These are phyloP conservation scores for Orchesella cincta DNA, from an alignment of 1,140 invertebrate species.

Conservation along the genomic window DNA sequence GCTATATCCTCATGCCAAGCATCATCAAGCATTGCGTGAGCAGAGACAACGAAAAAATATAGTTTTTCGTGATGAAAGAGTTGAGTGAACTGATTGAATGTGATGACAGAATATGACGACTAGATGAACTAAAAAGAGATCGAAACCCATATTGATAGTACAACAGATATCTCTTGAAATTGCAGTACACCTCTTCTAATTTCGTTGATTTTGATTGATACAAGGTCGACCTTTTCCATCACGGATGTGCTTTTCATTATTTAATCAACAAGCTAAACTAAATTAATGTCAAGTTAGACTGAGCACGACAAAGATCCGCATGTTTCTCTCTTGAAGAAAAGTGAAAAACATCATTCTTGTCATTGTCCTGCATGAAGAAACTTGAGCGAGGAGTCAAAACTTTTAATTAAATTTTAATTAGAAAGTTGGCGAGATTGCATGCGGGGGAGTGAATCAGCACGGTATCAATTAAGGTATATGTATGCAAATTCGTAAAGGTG, in stretches of 20 bases:
- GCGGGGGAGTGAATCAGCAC: too few relatives aligned
- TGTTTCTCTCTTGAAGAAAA: too few relatives aligned
- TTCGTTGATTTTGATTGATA: slow-evolving; percentile 24
- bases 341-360: too few relatives aligned
- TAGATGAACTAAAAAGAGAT: not conserved
- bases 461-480: too few relatives aligned
- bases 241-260: not conserved
- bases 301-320: not conserved
- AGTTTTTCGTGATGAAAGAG: not conserved
- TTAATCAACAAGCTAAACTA: not conserved
- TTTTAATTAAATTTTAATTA: slow-evolving; percentile 29
- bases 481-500: too few relatives aligned
- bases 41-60: not conserved
- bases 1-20: too few relatives aligned
- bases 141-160: not conserved
- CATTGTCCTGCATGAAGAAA: not conserved
- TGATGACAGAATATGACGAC: not conserved
- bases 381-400: not conserved
- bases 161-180: not conserved
- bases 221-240: slow-evolving; percentile 18
- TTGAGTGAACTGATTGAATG: slow-evolving; percentile 14
- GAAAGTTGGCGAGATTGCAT: slow-evolving; percentile 11
- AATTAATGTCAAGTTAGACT: not conserved
- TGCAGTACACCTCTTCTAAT: too few relatives aligned
- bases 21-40: too few relatives aligned